phyloP scores from a whole-genome alignment of 2,113 vertebrate species.

The Ammodramus savannarum region DNA sequence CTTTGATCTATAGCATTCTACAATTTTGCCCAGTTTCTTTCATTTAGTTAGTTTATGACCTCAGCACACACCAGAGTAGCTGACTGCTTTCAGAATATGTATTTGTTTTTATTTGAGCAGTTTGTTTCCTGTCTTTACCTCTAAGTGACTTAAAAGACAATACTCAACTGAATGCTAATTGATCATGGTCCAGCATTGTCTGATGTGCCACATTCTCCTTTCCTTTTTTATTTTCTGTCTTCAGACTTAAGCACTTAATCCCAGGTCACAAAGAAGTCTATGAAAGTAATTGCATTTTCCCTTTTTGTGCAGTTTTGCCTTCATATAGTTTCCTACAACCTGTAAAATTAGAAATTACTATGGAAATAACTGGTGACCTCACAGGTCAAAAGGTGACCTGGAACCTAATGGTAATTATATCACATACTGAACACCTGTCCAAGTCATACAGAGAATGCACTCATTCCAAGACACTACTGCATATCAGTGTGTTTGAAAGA shows the following conservation, averaged over 20 bases:
- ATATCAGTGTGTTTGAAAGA: background rate
- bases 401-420: constrained; percentile 9
- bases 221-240: background rate
- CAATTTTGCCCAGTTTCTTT: background rate
- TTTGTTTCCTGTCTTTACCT: background rate
- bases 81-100: background rate
- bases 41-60: background rate
- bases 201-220: background rate
- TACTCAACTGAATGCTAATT: background rate
- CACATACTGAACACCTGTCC: background rate
- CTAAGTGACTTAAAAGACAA: background rate
- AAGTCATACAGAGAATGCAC: background rate
- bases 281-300: background rate
- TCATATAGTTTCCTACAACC: background rate
- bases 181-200: background rate
- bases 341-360: background rate
- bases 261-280: background rate
- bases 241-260: background rate
- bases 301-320: background rate
- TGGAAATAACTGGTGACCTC: background rate
- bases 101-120: background rate
- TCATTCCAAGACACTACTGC: background rate
- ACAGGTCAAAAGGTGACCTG: background rate
- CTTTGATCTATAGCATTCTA: background rate
- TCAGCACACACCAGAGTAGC: background rate